Evolutionary conservation across 2,797 vertebrate species (phyloP), one percentile per base, ranked within the genome.

Genomic region (Alfaro cultratus): DNA sequence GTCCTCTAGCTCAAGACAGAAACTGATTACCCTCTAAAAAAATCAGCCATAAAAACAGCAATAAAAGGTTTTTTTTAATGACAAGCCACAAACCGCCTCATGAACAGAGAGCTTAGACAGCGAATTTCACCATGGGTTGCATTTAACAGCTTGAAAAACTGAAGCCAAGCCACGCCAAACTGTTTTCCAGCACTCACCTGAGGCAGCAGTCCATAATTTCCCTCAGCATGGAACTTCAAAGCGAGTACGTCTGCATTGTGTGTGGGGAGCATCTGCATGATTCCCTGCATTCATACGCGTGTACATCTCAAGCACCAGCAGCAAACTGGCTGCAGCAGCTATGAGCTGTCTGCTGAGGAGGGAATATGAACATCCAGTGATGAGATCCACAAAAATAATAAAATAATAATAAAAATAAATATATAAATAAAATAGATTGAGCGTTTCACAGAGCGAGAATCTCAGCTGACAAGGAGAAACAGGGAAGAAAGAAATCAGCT

Each of bases 151-250:
- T 12, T 36, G 7, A 71, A 77, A 70, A 68, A 74, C 47, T 36
- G 41, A 68, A 76, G 72, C 73, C 15, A 11, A 49, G 51, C 41
- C 46, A 39, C 2, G 34, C 21, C 8, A 75, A 83, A 71, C 31
- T 74, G 45, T 62, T 83, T 75, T 72, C 39, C 41, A 75, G 83
- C 71, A 90, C 95, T 94, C 86, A 95, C 94, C 93, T 93, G 78
- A 95, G 87, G 85, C 94, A 95, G 94, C 92, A 94, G 39, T 77
- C 91, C 93, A 94, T 94, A 18, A 88, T 92, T 75, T 81, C 86
- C 74, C 80, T 87, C 84, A 87, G 80, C 75, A 87, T 26, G 46
- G 36, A 88, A 88, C 73, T 90, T 91, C 81, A 88, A 90, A 84
- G 75, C 64, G 15, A 73, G 39, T 78, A 78, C 31, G 62, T 43